A percentile compares a stretch with the other conserved stretches of the same genome.
Conservation (phyloP, 2,113 vertebrate species). For the Ptilorrhoa leucosticta region DNA sequence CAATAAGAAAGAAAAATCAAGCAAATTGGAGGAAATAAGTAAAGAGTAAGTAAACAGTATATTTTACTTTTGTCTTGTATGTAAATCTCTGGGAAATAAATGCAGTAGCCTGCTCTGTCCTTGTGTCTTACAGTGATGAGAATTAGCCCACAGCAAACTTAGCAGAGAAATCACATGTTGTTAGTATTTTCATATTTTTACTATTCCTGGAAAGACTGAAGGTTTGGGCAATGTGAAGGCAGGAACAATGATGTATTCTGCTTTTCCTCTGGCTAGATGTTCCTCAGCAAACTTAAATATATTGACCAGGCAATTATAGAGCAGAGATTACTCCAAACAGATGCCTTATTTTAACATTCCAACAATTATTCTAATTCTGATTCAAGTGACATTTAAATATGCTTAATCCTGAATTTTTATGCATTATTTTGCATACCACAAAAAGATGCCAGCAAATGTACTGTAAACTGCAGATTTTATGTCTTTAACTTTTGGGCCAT, state of each 20-base stretch:
- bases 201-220: slow-evolving; percentile 54
- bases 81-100: slow-evolving; percentile 25
- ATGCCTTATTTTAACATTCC: background rate
- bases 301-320: background rate
- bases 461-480: slow-evolving; percentile 15
- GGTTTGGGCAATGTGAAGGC: background rate
- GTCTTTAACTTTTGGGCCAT: background rate
- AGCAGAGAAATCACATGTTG: slow-evolving; percentile 65
- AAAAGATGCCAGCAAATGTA: slow-evolving; percentile 40
- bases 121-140: slow-evolving; percentile 54
- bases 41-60: background rate
- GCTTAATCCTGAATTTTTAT: slow-evolving; percentile 7
- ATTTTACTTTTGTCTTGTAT: background rate
- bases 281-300: background rate
- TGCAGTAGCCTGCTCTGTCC: slow-evolving; percentile 4
- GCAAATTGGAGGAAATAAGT: background rate
- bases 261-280: background rate
- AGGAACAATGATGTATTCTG: background rate
- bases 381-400: slow-evolving; percentile 27
- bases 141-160: slow-evolving; percentile 68
- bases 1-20: background rate
- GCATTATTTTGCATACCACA: slow-evolving; percentile 38
- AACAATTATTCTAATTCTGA: slow-evolving; percentile 1
- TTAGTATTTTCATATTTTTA: slow-evolving; percentile 64
- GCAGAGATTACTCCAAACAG: background rate